phyloP scores from a whole-genome alignment of 2,113 vertebrate genomes.

The Jaculus jaculus region DNA sequence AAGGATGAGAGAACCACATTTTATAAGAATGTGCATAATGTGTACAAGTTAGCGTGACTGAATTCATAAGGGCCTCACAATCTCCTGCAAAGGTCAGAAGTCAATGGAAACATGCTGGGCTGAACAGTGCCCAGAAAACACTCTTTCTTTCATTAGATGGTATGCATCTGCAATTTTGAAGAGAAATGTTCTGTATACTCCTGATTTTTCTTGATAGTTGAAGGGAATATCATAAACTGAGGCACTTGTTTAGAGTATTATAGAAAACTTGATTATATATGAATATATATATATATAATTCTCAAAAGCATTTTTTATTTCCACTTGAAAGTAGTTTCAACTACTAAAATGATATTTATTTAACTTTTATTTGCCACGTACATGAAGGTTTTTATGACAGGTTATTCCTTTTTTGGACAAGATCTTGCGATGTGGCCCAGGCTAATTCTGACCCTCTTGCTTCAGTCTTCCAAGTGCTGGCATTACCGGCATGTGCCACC shows the following conservation, averaged over 20 bases:
- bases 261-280: rapidly evolving
- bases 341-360: constrained; percentile 13
- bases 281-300: neutral
- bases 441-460: neutral
- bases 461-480: neutral
- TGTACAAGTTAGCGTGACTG: no score
- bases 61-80: neutral
- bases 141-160: neutral
- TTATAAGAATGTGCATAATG: neutral
- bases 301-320: neutral
- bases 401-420: neutral
- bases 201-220: no score
- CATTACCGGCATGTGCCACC: neutral
- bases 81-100: neutral
- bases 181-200: no score
- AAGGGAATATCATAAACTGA: neutral
- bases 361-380: constrained; percentile 16
- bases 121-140: neutral
- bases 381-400: constrained; percentile 72
- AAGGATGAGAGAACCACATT: neutral
- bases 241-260: neutral
- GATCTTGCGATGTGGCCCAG: neutral
- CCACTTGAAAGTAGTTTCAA: neutral
- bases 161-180: neutral
- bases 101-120: neutral